Conservation (phyloP, 2,113 vertebrate species). For the Campylomormyrus numenius region DNA sequence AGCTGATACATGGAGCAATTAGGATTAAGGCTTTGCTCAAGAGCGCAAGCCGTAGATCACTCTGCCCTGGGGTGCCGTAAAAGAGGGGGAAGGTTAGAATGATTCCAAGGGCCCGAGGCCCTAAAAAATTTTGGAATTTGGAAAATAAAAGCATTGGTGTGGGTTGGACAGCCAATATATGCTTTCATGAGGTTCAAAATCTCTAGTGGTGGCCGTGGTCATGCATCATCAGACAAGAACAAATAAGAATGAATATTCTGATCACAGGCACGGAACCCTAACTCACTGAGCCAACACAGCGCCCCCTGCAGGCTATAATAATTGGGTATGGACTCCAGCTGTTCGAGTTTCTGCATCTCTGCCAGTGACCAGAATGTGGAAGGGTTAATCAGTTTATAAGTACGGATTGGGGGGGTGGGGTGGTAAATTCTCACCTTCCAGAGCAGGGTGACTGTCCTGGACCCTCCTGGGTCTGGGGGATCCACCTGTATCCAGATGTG, state of each 20-base stretch:
- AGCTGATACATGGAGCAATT: background rate
- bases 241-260: background rate
- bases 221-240: background rate
- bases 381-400: background rate
- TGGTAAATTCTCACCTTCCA: constrained; percentile 50
- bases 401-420: background rate
- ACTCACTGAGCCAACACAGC: background rate
- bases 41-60: background rate
- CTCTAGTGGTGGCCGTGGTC: background rate
- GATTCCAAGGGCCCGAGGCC: background rate
- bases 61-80: background rate
- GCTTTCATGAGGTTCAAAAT: background rate
- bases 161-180: background rate
- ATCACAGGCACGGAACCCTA: background rate
- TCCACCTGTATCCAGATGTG: constrained; percentile 45
- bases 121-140: background rate
- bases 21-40: background rate
- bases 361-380: background rate
- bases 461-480: constrained; percentile 2
- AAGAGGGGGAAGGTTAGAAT: background rate
- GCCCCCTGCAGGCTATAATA: background rate
- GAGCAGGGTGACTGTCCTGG: constrained; percentile 41
- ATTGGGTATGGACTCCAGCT: background rate
- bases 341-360: background rate
- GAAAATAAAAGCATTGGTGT: too few relatives aligned